Base-by-base conservation (phyloP, 64 coral and sea anemone genomes). In the Montipora cactus region DNA sequence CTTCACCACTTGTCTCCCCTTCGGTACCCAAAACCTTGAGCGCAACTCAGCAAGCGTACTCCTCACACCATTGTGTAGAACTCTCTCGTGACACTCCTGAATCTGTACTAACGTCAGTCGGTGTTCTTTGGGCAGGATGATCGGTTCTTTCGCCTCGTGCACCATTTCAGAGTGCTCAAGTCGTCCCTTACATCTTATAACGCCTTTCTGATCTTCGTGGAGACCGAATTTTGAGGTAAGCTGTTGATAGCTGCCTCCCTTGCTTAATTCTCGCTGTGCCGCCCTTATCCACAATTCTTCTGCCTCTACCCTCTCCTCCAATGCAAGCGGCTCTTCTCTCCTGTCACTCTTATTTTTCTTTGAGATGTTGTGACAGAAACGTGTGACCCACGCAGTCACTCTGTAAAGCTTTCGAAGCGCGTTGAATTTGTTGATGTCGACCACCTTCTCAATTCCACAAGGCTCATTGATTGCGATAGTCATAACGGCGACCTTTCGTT, bases 21-120 rank as follows among this genome's bases (percentile, higher is more conserved):
- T 23, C 23, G 23, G 23, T 23, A 23, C 23, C 23, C 23, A 91
- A 44, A 47, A 91, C 44, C 61, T 67, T 3, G 70, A 16, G 25
- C 81, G 8, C 37, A 94, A 16, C 47, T 88, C 84, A 1, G 76
- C 84, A n/a, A 94, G 52, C 9, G 92, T 93, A 3, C 75, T 59
- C 11, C 77, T 79, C 23, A 94, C 75, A 23, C 46, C 84, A 48
- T 88, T 20, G 20, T 87, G 88, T 12, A 47, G 28, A 10, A 95
- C 80, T 77, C 20, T 66, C 8, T 52, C 19, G 81, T 95, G 88
- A 72, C 71, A 85, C 11, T 18, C 19, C 49, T 64, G 37, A 57
- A 94, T 76, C 5, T 83, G 14, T 5, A 83, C 20, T 10, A 4
- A 7, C 19, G 78, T 83, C 46, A 89, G 12, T 19, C 19, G 3